A percentile compares a stretch with the other conserved stretches of the same genome.
These are phyloP conservation scores for Temnothorax nylanderi DNA, from an alignment of 1,140 invertebrate species.

Conservation along the genomic window DNA sequence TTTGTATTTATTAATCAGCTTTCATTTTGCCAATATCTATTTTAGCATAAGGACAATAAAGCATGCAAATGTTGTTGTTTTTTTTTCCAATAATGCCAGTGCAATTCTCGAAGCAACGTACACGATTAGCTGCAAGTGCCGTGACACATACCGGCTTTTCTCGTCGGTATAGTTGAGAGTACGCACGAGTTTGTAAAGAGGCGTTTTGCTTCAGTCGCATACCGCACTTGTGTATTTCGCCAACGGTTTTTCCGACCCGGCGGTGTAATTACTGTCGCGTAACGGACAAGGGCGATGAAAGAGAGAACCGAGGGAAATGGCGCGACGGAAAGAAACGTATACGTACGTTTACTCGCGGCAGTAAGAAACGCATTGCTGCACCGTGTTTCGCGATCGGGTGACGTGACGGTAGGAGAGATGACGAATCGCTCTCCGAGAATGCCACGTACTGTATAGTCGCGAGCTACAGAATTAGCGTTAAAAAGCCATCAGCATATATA, in stretches of 20 bases:
- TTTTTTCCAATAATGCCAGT: background rate
- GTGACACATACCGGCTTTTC: constrained; percentile 28
- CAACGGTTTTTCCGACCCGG: constrained; percentile 75
- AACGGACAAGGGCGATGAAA: constrained; percentile 41
- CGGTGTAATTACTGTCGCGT: constrained; percentile 62
- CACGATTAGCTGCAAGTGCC: constrained; percentile 26
- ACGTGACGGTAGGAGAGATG: constrained; percentile 50
- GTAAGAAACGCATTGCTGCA: constrained; percentile 79
- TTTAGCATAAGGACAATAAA: background rate
- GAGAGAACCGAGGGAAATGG: constrained; percentile 27
- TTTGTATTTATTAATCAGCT: too few species aligned
- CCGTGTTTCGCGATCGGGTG: constrained; percentile 76
- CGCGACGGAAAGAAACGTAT: constrained; percentile 20
- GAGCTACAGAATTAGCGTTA: background rate
- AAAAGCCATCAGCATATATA: background rate
- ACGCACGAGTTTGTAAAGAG: constrained; percentile 23
- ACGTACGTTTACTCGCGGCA: constrained; percentile 37
- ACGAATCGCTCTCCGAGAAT: constrained; percentile 61
- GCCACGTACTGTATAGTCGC: background rate
- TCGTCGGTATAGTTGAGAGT: background rate
- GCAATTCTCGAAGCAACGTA: background rate
- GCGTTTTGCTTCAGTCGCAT: constrained; percentile 63
- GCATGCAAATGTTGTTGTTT: too few species aligned
- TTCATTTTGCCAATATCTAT: background rate
- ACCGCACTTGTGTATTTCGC: constrained; percentile 72